Conservation (phyloP, 2,113 vertebrate species). For the Otus sunia region DNA sequence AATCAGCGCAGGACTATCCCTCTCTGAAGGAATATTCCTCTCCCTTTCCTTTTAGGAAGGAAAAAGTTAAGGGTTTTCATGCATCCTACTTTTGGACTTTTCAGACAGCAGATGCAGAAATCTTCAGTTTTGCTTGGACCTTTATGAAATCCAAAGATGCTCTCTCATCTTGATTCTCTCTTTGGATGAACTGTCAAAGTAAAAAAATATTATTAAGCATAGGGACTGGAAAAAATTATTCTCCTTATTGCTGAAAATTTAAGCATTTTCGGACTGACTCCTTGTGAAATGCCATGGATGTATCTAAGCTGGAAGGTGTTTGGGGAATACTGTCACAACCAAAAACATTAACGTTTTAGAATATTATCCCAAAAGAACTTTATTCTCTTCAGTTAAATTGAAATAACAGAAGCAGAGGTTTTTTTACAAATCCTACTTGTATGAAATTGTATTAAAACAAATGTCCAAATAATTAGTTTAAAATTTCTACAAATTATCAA, state of each 20-base stretch:
- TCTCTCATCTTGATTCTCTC: background rate
- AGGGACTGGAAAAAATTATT: background rate
- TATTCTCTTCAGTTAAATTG: background rate
- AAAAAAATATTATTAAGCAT: background rate
- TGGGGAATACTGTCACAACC: background rate
- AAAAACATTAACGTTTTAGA: background rate
- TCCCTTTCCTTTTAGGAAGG: background rate
- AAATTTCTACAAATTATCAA: background rate
- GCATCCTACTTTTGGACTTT: background rate
- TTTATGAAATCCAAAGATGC: background rate
- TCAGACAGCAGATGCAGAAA: background rate
- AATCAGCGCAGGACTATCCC: background rate
- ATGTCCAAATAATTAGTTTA: background rate
- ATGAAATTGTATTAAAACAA: background rate
- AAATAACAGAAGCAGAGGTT: background rate
- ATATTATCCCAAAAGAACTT: background rate
- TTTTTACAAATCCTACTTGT: background rate
- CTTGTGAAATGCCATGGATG: background rate
- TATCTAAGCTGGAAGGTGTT: background rate
- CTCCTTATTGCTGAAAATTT: background rate
- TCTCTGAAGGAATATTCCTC: background rate
- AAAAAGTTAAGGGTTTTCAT: background rate
- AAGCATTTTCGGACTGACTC: background rate
- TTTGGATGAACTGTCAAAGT: background rate
- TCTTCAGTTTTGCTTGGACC: background rate